Evolutionary conservation across 2,113 vertebrate genomes (phyloP).

Genomic region (Lycaon pictus): DNA sequence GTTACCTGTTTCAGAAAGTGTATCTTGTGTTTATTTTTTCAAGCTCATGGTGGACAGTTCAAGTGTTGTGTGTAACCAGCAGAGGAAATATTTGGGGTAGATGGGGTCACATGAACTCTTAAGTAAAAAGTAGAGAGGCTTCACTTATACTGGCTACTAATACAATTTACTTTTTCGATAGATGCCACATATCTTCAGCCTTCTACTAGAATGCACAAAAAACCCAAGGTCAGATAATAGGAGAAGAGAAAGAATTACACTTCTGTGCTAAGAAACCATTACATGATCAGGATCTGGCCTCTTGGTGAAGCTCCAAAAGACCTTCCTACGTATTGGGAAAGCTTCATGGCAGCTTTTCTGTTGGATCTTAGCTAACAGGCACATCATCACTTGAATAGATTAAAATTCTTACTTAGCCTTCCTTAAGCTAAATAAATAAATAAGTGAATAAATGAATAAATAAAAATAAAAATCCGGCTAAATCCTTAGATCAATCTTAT

Average conservation of each 20-base stretch:
- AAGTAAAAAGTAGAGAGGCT: neutral
- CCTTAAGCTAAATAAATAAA: neutral
- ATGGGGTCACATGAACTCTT: neutral
- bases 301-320: neutral
- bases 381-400: neutral
- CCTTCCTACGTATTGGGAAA: neutral
- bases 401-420: neutral
- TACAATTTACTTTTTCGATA: neutral
- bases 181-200: neutral
- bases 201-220: neutral
- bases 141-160: neutral
- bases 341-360: neutral
- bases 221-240: neutral
- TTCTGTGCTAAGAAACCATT: neutral
- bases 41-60: neutral
- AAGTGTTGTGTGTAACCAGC: neutral
- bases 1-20: neutral
- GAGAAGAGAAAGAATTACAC: neutral
- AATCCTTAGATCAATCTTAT: neutral
- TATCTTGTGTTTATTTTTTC: neutral
- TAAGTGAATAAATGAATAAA: neutral
- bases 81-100: neutral
- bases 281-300: neutral
- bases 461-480: neutral
- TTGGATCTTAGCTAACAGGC: neutral